Evolutionary conservation across 2,113 vertebrate genomes (phyloP), one percentile per base, ranked within the genome.

Genomic region (Dipodomys stephensi): DNA sequence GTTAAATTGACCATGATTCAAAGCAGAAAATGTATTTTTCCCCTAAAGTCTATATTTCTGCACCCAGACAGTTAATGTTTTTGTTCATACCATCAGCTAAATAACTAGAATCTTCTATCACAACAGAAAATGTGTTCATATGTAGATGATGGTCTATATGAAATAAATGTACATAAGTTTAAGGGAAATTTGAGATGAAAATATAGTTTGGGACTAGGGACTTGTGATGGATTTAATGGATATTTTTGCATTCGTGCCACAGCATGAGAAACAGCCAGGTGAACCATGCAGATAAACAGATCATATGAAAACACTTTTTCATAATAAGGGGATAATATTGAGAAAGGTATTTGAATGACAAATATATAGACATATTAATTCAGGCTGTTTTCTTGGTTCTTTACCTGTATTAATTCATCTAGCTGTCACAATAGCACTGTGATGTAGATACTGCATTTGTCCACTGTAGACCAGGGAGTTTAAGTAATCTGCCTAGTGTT

Each of bases 1-100:
- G 15, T 91, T 93, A 88, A 86, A 83, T 92, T 28, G 93, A 53
- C 13, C 39, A 39, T 39, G 39, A 88, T 62, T 39, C 32, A 94
- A 92, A 87, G 22, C 20, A 67, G 30, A 82, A 80, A 46, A 39
- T 86, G 62, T 7, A 73, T 72, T 91, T 91, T 19, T 62, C 83
- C 15, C 10, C 49, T 90, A n/a, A 89, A 74, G 18, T 90, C 44
- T 83, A 7, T 32, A 84, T 80, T 92, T 4, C 23, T 30, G 97
- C 97, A 92, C 7, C 39, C 39, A 0, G 39, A 39, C 39, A 39
- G 39, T 87, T 73, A 65, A 57, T 60, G 78, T 90, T 87, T 27
- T 23, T 64, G 23, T 87, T 27, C 87, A 20, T 84, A 19, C 12
- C 27, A 67, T 92, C 22, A 92, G 62, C 22, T 27, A 32, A 84